Percentiles rank a stretch among this genome's conserved stretches.
These are phyloP conservation scores for Bolinopsis microptera DNA, from an alignment of 37 sponge, comb jelly and placozoan genomes.

Conservation along the genomic window DNA sequence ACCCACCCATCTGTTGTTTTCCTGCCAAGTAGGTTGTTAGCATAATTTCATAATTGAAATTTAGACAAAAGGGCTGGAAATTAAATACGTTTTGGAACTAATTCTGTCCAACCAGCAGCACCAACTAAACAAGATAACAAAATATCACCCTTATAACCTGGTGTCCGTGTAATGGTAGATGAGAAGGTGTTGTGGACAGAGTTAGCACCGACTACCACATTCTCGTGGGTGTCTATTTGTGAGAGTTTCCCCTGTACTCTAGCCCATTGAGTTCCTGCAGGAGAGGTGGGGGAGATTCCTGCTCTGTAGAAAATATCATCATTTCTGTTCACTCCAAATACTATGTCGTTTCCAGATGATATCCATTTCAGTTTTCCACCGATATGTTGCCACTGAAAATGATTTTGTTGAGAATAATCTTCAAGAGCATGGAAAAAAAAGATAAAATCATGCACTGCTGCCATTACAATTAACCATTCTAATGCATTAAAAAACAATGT, in stretches of 20 bases:
- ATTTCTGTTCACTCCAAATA: neutral
- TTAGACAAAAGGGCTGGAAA: too few relatives aligned
- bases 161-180: neutral
- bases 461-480: too few relatives aligned
- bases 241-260: neutral
- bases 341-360: neutral
- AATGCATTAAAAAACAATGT: too few relatives aligned
- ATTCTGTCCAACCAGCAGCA: too few relatives aligned
- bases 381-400: neutral
- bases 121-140: too few relatives aligned
- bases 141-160: too few relatives aligned
- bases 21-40: too few relatives aligned
- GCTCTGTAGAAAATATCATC: neutral
- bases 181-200: neutral
- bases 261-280: neutral
- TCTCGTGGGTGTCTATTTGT: neutral
- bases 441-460: too few relatives aligned
- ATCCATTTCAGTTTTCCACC: constrained; percentile 3
- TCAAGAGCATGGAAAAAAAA: neutral
- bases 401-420: neutral
- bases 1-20: neutral
- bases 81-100: too few relatives aligned
- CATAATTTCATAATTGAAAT: neutral
- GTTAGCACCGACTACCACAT: neutral
- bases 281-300: neutral